Percentiles rank a stretch among this genome's conserved stretches.
Conservation (phyloP, 2,888 invertebrate species). For the Eristalis tenax region DNA sequence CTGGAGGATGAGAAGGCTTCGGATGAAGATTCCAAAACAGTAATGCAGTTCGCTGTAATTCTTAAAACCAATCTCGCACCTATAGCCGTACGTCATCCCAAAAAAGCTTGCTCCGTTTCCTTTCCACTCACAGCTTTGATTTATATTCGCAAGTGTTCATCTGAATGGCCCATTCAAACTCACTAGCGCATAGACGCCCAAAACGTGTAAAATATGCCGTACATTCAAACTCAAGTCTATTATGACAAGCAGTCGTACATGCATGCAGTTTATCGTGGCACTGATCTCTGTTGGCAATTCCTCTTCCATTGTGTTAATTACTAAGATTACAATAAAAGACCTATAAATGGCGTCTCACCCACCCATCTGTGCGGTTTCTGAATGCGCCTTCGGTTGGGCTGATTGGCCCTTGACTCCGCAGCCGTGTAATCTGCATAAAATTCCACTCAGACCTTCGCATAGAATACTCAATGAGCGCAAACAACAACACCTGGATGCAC, state of each 20-base stretch:
- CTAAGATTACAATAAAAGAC: neutral
- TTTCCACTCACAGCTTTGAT: neutral
- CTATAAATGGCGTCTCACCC: neutral
- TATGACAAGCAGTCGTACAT: neutral
- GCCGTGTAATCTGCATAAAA: constrained; percentile 16
- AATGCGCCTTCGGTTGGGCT: neutral
- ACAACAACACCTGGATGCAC: constrained; percentile 36
- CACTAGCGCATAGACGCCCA: neutral
- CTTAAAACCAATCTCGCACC: too few relatives aligned
- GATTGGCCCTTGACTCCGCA: constrained; percentile 12
- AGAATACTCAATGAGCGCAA: constrained; percentile 19
- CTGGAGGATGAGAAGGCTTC: too few relatives aligned
- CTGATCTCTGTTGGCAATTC: neutral
- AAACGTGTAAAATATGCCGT: neutral
- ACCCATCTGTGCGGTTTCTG: neutral
- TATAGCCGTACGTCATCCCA: too few relatives aligned
- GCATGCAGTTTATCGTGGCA: neutral
- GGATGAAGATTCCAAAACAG: too few relatives aligned
- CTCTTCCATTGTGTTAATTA: neutral
- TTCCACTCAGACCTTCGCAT: neutral
- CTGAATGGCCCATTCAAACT: neutral
- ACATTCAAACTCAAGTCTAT: neutral
- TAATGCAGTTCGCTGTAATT: too few relatives aligned
- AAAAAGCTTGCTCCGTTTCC: too few relatives aligned
- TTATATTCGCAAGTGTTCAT: neutral